Base-by-base conservation (phyloP, 2,888 invertebrate species). In the Drosophila merina region DNA sequence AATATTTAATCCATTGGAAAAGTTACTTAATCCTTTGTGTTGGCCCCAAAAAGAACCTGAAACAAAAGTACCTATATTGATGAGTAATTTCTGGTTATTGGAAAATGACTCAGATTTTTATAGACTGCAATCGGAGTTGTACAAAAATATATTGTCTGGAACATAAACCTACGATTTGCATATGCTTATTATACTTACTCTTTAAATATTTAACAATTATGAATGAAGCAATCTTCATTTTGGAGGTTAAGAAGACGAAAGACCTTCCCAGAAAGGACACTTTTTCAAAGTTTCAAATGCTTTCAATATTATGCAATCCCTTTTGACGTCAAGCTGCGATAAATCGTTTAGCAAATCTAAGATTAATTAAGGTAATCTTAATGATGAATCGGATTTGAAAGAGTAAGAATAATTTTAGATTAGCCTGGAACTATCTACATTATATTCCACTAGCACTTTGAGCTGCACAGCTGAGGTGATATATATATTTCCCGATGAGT, bases 41-140 rank as follows among this genome's bases (percentile, higher is more conserved):
- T n/a, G 33, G 33, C 33, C 9, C 7, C 2, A 50, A 14, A 10
- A 8, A 33, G 33, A 14, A 10, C 3, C 12, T 7, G 20, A 10
- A 33, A 33, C 10, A 36, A 20, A 9, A 6, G 8, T 25, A 20
- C 1, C 20, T 25, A 38, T 30, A 12, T 14, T n/a, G 42, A 44
- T 58, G 33, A 44, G 33, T 5, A 38, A 64, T 52, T 52, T 52
- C 64, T 63, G 64, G 64, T 64, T 47, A 20, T 20, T 20, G 20
- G 20, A 20, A 20, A 40, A 7, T 64, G 51, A 62, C 30, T 62
- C 51, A 63, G 12, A n/a, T 38, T 44, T 44, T 44, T 44, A 44
- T 20, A 44, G 44, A 20, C 0, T 42, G 31, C 10, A 0, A 12
- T 12, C 2, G 2, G n/a, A 36, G 36, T 12, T 36, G 6, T 12